Evolutionary conservation across 2,888 invertebrate genomes (phyloP).

Genomic region (Nomada fabriciana): DNA sequence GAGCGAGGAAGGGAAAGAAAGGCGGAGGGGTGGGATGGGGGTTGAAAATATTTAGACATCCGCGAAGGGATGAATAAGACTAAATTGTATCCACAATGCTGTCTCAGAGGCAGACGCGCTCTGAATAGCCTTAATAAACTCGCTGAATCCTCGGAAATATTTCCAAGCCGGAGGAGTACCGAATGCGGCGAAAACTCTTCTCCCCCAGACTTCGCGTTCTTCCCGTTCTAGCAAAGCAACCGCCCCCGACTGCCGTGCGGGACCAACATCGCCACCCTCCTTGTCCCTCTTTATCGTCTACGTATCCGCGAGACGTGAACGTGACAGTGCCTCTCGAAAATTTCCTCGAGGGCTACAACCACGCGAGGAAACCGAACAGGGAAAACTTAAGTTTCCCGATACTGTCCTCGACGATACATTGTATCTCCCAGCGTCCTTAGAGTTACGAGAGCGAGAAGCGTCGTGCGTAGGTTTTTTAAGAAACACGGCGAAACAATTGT

Average conservation of each 20-base stretch:
- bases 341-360: slow-evolving; percentile 35
- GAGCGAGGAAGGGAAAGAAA: slow-evolving; percentile 41
- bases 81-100: slow-evolving; percentile 88
- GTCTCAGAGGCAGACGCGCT: slow-evolving; percentile 86
- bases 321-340: slow-evolving; percentile 59
- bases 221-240: slow-evolving; percentile 67
- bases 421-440: not conserved
- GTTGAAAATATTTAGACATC: slow-evolving; percentile 84
- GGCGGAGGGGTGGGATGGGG: slow-evolving; percentile 63
- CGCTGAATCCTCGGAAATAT: slow-evolving; percentile 83
- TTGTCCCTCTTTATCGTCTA: slow-evolving; percentile 61
- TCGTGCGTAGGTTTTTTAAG: not conserved
- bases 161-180: slow-evolving; percentile 79
- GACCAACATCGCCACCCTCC: slow-evolving; percentile 41
- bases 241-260: slow-evolving; percentile 26
- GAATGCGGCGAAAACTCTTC: slow-evolving; percentile 75
- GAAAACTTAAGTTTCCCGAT: slow-evolving; percentile 16
- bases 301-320: slow-evolving; percentile 66
- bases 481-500: not conserved
- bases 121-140: slow-evolving; percentile 87
- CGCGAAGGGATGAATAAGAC: slow-evolving; percentile 86
- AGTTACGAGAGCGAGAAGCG: not conserved
- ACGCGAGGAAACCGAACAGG: slow-evolving; percentile 12
- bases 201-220: slow-evolving; percentile 66
- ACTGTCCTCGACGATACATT: not conserved